Evolutionary conservation across 2,113 vertebrate genomes (phyloP), one percentile per base, ranked within the genome.

Genomic region (Pitta sordida): DNA sequence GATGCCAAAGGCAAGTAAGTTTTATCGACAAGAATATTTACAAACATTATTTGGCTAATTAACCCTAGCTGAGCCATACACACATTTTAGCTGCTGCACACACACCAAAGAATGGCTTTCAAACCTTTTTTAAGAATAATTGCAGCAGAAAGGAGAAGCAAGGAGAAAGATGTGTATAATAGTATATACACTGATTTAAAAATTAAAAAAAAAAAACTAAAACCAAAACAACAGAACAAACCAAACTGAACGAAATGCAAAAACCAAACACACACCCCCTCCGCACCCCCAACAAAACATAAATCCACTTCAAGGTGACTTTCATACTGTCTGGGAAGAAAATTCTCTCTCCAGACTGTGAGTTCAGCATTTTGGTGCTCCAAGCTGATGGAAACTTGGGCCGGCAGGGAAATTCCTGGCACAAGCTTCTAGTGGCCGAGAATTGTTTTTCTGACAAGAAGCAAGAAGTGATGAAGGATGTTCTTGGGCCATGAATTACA

Each of bases 361-460:
- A 88, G 68, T 90, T 96, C 95, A 94, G 83, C 60, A 89, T 69
- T 96, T 67, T 81, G 58, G 92, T 93, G 76, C 95, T 96, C 85
- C 82, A 92, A 60, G 15, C 67, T 32, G 12, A 43, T 86, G n/a
- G 51, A 91, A 94, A 81, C 52, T 80, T 83, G 71, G 48, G 91
- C 63, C 94, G 94, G 90, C 41, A 55, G 89, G 87, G 94, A 96
- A 96, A 96, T 95, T 96, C 82, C 86, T 97, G 92, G 91, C 20
- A 13, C 53, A 75, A 55, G 76, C 69, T 97, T 96, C 88, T 55
- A 87, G 21, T 70, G 84, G 90, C 34, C 43, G 90, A 51, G 86
- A 97, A 94, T 95, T 95, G 86, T 80, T 97, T 96, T 97, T 97
- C 90, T 96, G 70, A 94, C 94, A 97, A 84, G 84, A 94, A 95